Base-by-base conservation (phyloP, 2,113 vertebrate species). In the Nibea coibor region DNA sequence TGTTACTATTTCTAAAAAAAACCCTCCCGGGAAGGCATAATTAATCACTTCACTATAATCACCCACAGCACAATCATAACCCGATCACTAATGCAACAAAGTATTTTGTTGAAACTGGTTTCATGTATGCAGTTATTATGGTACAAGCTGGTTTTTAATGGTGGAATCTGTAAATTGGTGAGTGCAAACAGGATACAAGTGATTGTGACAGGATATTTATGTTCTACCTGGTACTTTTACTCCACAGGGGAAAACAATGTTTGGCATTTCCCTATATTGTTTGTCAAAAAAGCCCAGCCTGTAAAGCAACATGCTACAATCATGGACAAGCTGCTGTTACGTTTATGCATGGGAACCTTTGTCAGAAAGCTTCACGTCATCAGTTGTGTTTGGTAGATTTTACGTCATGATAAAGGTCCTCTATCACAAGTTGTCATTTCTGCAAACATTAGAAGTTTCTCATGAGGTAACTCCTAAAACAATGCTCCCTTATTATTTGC, bases 231-330 rank as follows among this genome's bases (percentile, higher is more conserved):
- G 80, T 77, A 75, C 72, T 72, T 78, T 72, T 45, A 61, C 50
- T 66, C 65, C 24, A 63, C 24, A 0, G 31, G 57, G 47, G 28
- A 59, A 81, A 83, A 87, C 78, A 79, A 81, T 74, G 56, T 64
- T 75, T 82, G 88, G 75, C 48, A 84, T 86, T 91, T 87, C 85
- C 80, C 70, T 22, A 78, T 57, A 87, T 92, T 90, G 81, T 90
- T 73, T 62, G 45, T 80, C 16, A 51, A 82, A 88, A 68, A 68
- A 80, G 81, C 71, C 67, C 80, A 69, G 72, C 4, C 54, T 74
- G 35, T 54, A 24, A 24, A 26, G 77, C 59, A 57, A 28, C 42
- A 82, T 10, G 64, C 48, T 39, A 76, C 54, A 47, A 43, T 51
- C 57, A 66, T 2, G 62, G 57, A 73, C 15, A 51, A 48, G 26